Evolutionary conservation across 1,140 invertebrate genomes (phyloP), one percentile per base, ranked within the genome.

Genomic region (Lysiphlebus fabarum): DNA sequence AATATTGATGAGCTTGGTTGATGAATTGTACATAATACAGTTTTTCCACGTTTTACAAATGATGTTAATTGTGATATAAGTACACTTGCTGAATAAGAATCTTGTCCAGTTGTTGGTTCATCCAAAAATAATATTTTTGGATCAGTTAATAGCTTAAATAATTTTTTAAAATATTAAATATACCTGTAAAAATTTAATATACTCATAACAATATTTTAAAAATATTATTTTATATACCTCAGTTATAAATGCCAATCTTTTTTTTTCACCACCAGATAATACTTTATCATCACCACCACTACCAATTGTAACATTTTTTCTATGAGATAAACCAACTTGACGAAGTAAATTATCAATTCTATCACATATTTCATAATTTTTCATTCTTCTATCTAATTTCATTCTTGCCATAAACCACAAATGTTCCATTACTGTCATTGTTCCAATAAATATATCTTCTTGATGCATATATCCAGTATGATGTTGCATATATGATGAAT

Each of bases 1-100:
- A 95, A 96, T 37, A 98, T 82, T 66, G 95, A 90, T 0, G 91
- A 94, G n/a, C 92, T 95, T 0, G 96, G 96, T 75, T 98, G 96
- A 78, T 99, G 96, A 65, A 99, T 98, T 10, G 95, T 97, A 70
- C 93, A 95, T 17, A 99, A 77, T 4, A 99, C 89, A 0, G 94
- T 96, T 68, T 91, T 90, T 14, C 91, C 90, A 55, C 80, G 73
- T 2, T 74, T 71, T 1, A 87, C 84, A 70, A 89, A 84, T 33
- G 79, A 76, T 43, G 85, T 85, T 71, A 94, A 82, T 65, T 90
- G 85, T 4, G 81, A 78, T n/a, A 98, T 85, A 45, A 98, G 77
- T 72, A 91, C 92, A 65, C 90, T 86, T 0, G 95, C 95, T 69
- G 95, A 96, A 67, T 87, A 95, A 0, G 95, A 92, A 74, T 99